Percentiles rank a stretch among this genome's conserved stretches.
Evolutionary conservation across 2,888 invertebrate genomes (phyloP).

Genomic region (Liopterus haemorrhoidalis): DNA sequence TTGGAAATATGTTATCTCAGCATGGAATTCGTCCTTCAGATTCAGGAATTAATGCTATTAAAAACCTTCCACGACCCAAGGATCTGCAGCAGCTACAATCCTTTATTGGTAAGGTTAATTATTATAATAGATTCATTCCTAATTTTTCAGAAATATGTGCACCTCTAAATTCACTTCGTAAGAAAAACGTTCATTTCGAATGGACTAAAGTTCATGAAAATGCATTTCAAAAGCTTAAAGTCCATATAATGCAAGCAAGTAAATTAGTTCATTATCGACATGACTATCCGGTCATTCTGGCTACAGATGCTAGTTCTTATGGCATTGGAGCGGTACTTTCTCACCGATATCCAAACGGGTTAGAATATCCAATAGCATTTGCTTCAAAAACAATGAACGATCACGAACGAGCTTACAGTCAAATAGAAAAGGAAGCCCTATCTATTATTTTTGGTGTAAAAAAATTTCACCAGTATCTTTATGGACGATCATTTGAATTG

Average conservation of each 20-base stretch:
- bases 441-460: slow-evolving; percentile 20
- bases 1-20: slow-evolving; percentile 1
- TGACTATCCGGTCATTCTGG: neutral
- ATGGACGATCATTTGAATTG: too few species aligned
- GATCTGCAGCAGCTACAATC: neutral
- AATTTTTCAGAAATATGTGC: slow-evolving; percentile 1
- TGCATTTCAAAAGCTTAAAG: neutral
- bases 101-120: slow-evolving; percentile 4
- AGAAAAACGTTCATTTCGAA: neutral
- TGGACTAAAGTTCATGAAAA: neutral
- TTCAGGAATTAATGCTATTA: neutral
- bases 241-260: neutral
- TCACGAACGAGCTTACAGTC: slow-evolving; percentile 7
- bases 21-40: slow-evolving; percentile 1
- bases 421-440: slow-evolving; percentile 20
- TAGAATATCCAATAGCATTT: slow-evolving; percentile 11
- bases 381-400: slow-evolving; percentile 20
- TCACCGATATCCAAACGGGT: slow-evolving; percentile 14
- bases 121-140: slow-evolving; percentile 4
- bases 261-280: neutral
- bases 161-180: neutral
- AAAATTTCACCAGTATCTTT: slow-evolving; percentile 20
- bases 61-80: neutral
- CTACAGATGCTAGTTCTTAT: slow-evolving; percentile 5
- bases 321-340: slow-evolving; percentile 23